phyloP scores from a whole-genome alignment of 2,888 invertebrate species.

The Lampropteryx suffumata region DNA sequence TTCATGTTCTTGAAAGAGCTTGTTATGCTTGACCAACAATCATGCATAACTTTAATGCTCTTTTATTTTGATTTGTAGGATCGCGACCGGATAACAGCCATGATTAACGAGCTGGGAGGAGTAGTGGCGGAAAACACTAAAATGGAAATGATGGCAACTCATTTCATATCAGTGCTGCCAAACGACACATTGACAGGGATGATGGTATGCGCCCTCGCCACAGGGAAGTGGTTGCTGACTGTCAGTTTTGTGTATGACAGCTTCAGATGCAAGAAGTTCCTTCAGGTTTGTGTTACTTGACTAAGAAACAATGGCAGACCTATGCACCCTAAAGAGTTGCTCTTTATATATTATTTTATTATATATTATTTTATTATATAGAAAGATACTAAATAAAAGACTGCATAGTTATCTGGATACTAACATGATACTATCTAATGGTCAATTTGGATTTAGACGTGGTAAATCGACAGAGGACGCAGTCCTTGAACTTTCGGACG shows the following conservation, averaged over 20 bases:
- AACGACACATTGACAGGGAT: constrained; percentile 73
- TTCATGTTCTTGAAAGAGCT: no score
- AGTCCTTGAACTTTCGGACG: no score
- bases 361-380: no score
- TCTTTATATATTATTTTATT: no score
- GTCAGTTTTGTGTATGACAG: constrained; percentile 73
- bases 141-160: constrained; percentile 78
- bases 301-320: no score
- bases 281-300: constrained; percentile 50
- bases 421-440: no score
- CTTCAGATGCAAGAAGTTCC: constrained; percentile 71
- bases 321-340: no score
- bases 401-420: no score
- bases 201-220: constrained; percentile 76
- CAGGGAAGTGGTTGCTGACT: constrained; percentile 74
- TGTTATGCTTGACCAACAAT: no score
- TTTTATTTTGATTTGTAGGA: constrained; percentile 48
- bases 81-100: constrained; percentile 66
- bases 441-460: no score
- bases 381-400: no score
- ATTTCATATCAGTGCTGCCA: constrained; percentile 70
- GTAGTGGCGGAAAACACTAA: constrained; percentile 77
- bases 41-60: neutral
- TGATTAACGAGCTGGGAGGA: constrained; percentile 73
- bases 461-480: no score